Evolutionary conservation across 2,888 invertebrate genomes (phyloP), one percentile per base, ranked within the genome.

Genomic region (Orchesella flavescens): DNA sequence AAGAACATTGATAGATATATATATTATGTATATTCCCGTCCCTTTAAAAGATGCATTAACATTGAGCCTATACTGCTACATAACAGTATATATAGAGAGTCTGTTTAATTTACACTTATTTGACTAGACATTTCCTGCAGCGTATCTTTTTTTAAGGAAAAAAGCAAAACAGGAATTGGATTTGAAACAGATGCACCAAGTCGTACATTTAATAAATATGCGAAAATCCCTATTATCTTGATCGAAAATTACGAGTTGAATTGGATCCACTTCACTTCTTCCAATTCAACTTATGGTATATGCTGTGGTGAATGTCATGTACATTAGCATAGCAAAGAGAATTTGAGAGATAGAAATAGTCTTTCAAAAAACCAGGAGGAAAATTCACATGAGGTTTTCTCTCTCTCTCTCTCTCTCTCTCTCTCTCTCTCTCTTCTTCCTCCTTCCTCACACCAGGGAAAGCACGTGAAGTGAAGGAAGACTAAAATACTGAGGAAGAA

Each of bases 341-440:
- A n/a, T n/a, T n/a, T n/a, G 34, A 34, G 34, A 34, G 34, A 34
- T 34, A 34, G 34, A 34, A 4, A 34, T 34, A 34, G 34, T n/a
- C n/a, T 57, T 57, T 9, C n/a, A 9, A 57, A 57, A 24, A 43
- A 21, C n/a, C 43, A 34, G 19, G 34, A 77, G 57, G 34, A 44
- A 74, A 80, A 74, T 59, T 80, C 74, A 73, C 74, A 73, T 66
- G 73, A 72, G 66, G 57, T 46, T 69, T 69, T 43, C 49, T 19
- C 19, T 24, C 55, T 43, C 12, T 19, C 19, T 57, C n/a, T n/a
- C 57, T 13, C 19, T 17, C 12, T 57, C n/a, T n/a, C n/a, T n/a
- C n/a, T n/a, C n/a, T n/a, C n/a, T n/a, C n/a, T n/a, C n/a, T n/a
- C n/a, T 34, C 34, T 34, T 34, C 34, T 34, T 34, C 34, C 34